A percentile compares a stretch with the other conserved stretches of the same genome.
Evolutionary conservation across 2,888 invertebrate genomes (phyloP).

Genomic region (Hoplodrina ambigua): DNA sequence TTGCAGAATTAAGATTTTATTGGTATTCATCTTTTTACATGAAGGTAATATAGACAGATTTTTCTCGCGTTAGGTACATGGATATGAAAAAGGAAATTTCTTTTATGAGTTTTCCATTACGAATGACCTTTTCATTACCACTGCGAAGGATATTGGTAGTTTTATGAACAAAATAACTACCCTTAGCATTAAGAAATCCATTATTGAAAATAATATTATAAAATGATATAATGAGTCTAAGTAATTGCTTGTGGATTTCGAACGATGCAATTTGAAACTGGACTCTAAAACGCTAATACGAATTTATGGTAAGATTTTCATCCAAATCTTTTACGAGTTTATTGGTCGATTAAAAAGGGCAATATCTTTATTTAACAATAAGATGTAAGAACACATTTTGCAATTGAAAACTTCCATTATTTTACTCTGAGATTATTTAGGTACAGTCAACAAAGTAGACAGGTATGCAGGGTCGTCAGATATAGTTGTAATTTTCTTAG

Average conservation of each 20-base stretch:
- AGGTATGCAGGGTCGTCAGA: too few relatives aligned
- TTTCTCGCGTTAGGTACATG: neutral
- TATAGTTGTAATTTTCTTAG: too few relatives aligned
- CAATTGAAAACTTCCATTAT: conserved; percentile 30
- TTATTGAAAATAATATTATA: neutral
- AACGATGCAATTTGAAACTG: neutral
- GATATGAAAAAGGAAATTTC: neutral
- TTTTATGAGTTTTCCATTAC: neutral
- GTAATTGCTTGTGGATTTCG: neutral
- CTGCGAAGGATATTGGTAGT: neutral
- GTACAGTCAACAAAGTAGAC: too few relatives aligned
- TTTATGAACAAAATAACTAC: neutral
- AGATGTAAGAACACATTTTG: conserved; percentile 3
- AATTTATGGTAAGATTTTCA: neutral
- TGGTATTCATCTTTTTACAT: conserved; percentile 29
- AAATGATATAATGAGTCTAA: neutral
- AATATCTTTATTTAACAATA: neutral
- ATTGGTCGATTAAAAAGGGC: neutral
- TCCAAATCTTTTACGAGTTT: neutral
- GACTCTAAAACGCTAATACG: neutral
- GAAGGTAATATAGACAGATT: conserved; percentile 3
- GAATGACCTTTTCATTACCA: neutral
- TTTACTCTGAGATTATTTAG: conserved; percentile 31
- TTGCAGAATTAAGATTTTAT: conserved; percentile 20
- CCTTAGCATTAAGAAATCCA: neutral